Evolutionary conservation across 2,113 vertebrate species (phyloP).

Genomic region (Riparia riparia): DNA sequence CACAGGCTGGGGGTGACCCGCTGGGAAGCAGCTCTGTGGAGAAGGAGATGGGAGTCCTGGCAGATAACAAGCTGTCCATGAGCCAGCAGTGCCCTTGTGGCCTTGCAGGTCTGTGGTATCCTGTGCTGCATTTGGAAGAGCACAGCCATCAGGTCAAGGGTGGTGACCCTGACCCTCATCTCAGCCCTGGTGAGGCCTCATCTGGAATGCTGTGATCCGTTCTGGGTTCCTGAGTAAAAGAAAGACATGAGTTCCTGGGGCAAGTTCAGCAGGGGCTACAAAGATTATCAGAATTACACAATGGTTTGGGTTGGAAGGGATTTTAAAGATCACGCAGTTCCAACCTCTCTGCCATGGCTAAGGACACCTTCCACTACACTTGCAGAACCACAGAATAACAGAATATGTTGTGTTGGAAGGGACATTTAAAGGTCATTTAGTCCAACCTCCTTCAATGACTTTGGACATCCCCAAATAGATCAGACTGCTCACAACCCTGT

Average conservation of each 20-base stretch:
- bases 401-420: neutral
- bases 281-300: neutral
- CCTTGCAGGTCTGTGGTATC: rapidly evolving
- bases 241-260: neutral
- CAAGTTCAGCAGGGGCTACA: neutral
- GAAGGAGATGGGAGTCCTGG: neutral
- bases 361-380: neutral
- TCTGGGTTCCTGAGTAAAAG: neutral
- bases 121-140: rapidly evolving
- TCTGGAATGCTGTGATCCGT: neutral
- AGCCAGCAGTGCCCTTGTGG: neutral
- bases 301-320: neutral
- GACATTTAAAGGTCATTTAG: neutral
- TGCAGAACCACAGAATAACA: neutral
- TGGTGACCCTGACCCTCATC: rapidly evolving
- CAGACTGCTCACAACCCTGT: neutral
- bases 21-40: neutral
- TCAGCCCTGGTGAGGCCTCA: neutral
- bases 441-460: neutral
- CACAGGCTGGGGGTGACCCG: neutral
- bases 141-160: rapidly evolving
- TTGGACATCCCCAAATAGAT: neutral
- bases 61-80: too few relatives aligned
- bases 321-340: neutral
- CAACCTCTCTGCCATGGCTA: neutral